Base-by-base conservation (phyloP, 2,888 invertebrate species). In the Cantharis nigra region DNA sequence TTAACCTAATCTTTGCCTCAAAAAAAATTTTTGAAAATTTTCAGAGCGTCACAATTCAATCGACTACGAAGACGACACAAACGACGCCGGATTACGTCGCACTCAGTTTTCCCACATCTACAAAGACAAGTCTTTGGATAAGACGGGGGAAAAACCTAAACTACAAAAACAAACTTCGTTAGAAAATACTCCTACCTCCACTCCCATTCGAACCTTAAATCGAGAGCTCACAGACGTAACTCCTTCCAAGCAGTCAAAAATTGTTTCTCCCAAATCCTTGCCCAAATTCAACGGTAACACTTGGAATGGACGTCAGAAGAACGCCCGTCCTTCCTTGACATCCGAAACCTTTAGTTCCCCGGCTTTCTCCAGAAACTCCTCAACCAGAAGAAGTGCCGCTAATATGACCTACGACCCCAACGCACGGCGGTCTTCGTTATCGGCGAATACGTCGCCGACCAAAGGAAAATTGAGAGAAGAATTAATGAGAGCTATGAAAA, bases 401-500 rank as follows among this genome's bases (percentile, higher is more conserved):
- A 78, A 75, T 18, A 77, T 79, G 9, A 86, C 89, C 0, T 90
- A 90, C 80, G 90, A 90, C 79, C 89, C 88, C 79, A 67, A n/a
- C n/a, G 89, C 89, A 76, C 89, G 90, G 1, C 85, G 91, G 3
- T 87, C 90, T 4, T 83, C 88, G 0, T 89, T 90, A 0, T 92
- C 92, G 0, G 90, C 91, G 0, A 91, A 91, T 82, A 92, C 92
- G 0, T 92, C 93, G 14, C 92, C 93, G 0, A 91, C 92, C 76
- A 91, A 93, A 77, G 87, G 92, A 30, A 91, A 92, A 5, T 86
- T 95, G 67, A 92, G 92, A 20, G 91, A 95, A 84, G 94, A 95
- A 85, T 92, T 95, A 30, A 87, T 95, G 3, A 91, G 93, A 81
- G 93, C 94, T 26, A 92, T 95, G 4, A 93, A 93, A 83, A 92